A percentile compares a stretch with the other conserved stretches of the same genome.
phyloP scores from a whole-genome alignment of 2,888 invertebrate species.

The Morpho helenor region DNA sequence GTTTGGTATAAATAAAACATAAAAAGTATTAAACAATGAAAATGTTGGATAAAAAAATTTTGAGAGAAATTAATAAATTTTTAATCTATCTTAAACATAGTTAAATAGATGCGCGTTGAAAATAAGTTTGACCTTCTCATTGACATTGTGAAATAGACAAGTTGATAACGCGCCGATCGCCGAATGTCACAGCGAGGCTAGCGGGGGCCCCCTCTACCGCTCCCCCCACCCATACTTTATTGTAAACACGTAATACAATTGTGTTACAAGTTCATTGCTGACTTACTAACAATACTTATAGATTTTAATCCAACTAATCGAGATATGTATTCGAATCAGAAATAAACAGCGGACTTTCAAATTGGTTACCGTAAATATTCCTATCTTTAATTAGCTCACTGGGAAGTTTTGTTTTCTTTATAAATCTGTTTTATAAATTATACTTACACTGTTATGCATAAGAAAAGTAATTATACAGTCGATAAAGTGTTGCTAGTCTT shows the following conservation, averaged over 20 bases:
- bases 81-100: no score
- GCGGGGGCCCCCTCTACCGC: conserved; percentile 54
- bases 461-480: no score
- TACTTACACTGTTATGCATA: not conserved
- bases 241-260: conserved; percentile 40
- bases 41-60: no score
- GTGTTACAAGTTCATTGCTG: conserved; percentile 52
- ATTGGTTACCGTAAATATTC: no score
- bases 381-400: no score
- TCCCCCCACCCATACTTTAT: conserved; percentile 42
- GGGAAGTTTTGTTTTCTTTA: no score
- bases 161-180: conserved; percentile 73
- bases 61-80: no score
- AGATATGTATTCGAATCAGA: conserved; percentile 7
- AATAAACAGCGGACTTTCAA: no score
- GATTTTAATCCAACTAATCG: conserved; percentile 6
- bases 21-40: no score
- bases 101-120: conserved; percentile 52
- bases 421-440: not conserved
- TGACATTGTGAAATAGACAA: conserved; percentile 79
- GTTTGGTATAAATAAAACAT: no score
- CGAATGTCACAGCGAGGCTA: conserved; percentile 76
- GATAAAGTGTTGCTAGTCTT: no score
- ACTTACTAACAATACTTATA: conserved; percentile 16
- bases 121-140: conserved; percentile 78